phyloP scores from a whole-genome alignment of 2,797 vertebrate species.

The Phoeniculus purpureus region DNA sequence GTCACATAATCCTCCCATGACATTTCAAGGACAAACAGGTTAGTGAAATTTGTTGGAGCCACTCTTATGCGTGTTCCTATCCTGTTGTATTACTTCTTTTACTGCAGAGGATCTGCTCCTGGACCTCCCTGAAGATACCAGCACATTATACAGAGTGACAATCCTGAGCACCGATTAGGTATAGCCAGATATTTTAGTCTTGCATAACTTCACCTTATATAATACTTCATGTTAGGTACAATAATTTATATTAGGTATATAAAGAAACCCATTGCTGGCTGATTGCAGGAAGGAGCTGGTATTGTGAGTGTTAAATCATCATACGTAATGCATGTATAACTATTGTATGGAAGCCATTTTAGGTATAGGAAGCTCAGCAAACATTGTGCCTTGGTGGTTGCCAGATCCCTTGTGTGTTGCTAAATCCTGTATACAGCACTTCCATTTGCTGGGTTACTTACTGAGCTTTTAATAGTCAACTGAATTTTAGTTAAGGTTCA shows the following conservation, averaged over 20 bases:
- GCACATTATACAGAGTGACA: neutral
- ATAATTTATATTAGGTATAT: neutral
- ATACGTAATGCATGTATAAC: neutral
- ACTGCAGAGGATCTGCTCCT: neutral
- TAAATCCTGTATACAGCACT: conserved; percentile 27
- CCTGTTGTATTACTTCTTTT: neutral
- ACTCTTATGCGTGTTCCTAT: neutral
- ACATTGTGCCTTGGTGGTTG: conserved; percentile 9
- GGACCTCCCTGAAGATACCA: neutral
- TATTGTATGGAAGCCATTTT: conserved; percentile 23
- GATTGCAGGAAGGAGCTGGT: neutral
- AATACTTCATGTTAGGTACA: neutral
- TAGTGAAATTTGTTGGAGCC: neutral
- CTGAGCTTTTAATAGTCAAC: conserved; percentile 71
- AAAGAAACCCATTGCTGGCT: neutral
- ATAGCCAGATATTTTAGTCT: neutral
- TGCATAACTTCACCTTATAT: neutral
- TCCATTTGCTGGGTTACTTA: conserved; percentile 61
- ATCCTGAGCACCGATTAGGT: neutral
- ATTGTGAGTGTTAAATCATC: conserved; percentile 4
- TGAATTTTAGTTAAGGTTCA: conserved; percentile 75
- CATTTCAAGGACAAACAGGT: neutral
- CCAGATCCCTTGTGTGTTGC: conserved; percentile 27
- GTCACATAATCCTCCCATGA: neutral
- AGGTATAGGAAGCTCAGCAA: conserved; percentile 43